Evolutionary conservation across 2,113 vertebrate genomes (phyloP).

Genomic region (Otus sunia): DNA sequence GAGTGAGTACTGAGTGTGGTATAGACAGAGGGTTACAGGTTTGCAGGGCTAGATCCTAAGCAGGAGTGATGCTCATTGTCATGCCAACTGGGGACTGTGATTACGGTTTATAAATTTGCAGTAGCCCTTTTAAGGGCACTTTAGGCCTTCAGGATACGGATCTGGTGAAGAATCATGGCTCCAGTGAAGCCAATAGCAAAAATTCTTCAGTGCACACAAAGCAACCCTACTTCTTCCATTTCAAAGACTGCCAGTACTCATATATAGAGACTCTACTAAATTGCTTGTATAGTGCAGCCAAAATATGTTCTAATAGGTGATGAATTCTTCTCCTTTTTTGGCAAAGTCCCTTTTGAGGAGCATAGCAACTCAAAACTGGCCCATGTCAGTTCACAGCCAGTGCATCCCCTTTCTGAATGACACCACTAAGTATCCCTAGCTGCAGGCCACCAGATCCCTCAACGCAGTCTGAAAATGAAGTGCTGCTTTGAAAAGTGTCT

Average conservation of each 20-base stretch:
- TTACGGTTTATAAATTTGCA: background rate
- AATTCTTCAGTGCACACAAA: background rate
- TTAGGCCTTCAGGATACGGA: background rate
- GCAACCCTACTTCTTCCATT: background rate
- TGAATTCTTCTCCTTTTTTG: constrained; percentile 34
- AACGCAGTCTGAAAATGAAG: background rate
- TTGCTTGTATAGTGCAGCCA: background rate
- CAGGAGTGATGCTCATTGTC: background rate
- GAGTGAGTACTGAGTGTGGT: background rate
- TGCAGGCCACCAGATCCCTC: background rate
- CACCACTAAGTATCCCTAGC: background rate
- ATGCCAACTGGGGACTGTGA: background rate
- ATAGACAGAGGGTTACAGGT: background rate
- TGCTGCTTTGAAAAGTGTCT: background rate
- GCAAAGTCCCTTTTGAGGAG: background rate
- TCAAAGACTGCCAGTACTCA: background rate
- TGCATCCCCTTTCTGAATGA: background rate
- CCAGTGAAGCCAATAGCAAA: background rate
- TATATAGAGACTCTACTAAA: background rate
- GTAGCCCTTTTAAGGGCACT: background rate
- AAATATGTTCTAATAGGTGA: background rate
- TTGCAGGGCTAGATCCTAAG: background rate
- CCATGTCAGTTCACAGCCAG: background rate
- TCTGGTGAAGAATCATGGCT: background rate
- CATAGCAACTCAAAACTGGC: background rate